These are phyloP conservation scores for Ictidomys tridecemlineatus DNA, from an alignment of 2,113 vertebrate species.

Conservation along the genomic window DNA sequence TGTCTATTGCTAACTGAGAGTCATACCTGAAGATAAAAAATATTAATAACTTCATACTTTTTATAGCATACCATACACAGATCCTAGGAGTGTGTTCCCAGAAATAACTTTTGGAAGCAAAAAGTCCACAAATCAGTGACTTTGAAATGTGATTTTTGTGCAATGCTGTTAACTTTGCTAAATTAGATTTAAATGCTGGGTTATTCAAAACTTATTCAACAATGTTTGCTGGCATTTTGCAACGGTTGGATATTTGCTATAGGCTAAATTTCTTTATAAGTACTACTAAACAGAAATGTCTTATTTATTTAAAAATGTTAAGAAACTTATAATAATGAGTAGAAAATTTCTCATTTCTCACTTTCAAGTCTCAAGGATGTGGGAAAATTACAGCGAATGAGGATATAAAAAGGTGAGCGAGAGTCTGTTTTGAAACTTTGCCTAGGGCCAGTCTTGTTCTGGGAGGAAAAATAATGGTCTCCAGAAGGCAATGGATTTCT, in stretches of 20 bases:
- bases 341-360: constrained; percentile 33
- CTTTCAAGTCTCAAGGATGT: neutral
- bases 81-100: neutral
- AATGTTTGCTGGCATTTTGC: neutral
- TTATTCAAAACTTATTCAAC: constrained; percentile 23
- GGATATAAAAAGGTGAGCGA: neutral
- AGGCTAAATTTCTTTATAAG: neutral
- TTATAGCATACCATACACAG: neutral
- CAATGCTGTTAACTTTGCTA: neutral
- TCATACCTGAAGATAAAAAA: neutral
- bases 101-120: neutral
- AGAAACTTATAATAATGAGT: neutral
- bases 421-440: constrained; percentile 34
- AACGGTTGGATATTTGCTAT: neutral
- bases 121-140: neutral
- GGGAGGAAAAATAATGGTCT: neutral
- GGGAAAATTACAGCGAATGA: neutral
- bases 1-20: neutral
- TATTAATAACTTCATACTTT: neutral
- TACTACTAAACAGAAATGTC: neutral
- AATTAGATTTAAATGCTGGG: neutral
- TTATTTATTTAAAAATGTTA: neutral
- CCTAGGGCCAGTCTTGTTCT: neutral
- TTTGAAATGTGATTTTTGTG: neutral
- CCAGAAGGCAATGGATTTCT: neutral